A percentile compares a stretch with the other conserved stretches of the same genome.
Evolutionary conservation across 1,140 invertebrate species (phyloP).

Genomic region (Drosophila willistoni): DNA sequence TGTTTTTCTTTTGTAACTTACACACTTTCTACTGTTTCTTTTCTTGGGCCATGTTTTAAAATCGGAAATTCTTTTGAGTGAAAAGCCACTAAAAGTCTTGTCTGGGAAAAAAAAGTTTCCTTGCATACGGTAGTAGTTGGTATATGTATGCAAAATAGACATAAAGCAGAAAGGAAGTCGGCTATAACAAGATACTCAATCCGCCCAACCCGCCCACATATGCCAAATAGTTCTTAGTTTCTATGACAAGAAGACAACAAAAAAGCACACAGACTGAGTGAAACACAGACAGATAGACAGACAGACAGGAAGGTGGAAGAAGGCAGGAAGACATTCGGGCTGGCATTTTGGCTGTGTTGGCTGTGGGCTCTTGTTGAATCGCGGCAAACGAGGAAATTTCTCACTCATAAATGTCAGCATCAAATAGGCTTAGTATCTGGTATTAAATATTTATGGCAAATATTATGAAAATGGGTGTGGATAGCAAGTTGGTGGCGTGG

Average conservation of each 20-base stretch:
- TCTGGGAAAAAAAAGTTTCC: not conserved
- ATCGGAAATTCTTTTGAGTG: not conserved
- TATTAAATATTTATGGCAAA: constrained; percentile 15
- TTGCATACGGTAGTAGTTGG: not conserved
- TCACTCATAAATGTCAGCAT: constrained; percentile 21
- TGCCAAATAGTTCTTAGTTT: constrained; percentile 11
- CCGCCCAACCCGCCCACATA: not conserved
- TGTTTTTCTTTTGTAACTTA: not conserved
- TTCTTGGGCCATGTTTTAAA: not conserved
- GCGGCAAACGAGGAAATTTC: constrained; percentile 5
- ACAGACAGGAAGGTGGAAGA: not conserved
- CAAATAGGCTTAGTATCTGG: constrained; percentile 12
- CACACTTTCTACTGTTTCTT: not conserved
- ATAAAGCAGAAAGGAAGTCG: constrained; percentile 2
- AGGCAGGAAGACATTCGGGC: not conserved
- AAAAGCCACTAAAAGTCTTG: constrained; percentile 5
- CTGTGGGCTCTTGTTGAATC: not conserved
- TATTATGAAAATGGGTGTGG: not conserved
- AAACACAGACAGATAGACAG: not conserved
- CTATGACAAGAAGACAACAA: constrained; percentile 5
- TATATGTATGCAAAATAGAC: not conserved
- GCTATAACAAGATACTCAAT: not conserved
- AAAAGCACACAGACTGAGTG: not conserved
- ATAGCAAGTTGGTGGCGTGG: not conserved
- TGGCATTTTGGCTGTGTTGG: too few species aligned